These are phyloP conservation scores for Catagonus wagneri DNA, from an alignment of 2,113 vertebrate genomes.

Conservation along the genomic window DNA sequence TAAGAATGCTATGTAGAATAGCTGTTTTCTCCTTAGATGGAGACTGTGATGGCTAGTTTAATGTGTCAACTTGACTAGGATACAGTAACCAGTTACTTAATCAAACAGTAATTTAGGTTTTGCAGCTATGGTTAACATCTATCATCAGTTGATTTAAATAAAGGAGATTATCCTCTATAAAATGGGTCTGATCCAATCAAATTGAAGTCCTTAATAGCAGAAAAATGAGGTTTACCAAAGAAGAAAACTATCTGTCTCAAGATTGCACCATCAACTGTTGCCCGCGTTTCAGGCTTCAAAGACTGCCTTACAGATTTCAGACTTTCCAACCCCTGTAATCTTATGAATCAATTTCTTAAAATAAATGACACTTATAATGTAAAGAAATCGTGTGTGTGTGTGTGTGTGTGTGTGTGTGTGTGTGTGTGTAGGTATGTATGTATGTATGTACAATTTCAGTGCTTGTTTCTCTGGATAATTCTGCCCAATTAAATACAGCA, in stretches of 20 bases:
- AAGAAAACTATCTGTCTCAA: constrained; percentile 2
- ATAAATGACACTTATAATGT: too few species aligned
- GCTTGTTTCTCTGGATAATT: not conserved
- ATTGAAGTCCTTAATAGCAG: not conserved
- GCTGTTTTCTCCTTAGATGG: not conserved
- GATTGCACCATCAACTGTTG: not conserved
- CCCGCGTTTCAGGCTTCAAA: not conserved
- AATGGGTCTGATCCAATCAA: not conserved
- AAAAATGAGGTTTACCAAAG: not conserved
- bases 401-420: too few species aligned
- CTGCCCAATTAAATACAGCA: not conserved
- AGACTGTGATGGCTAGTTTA: not conserved
- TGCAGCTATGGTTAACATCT: not conserved
- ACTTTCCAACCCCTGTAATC: not conserved
- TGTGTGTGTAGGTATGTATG: not conserved
- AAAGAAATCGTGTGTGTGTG: too few species aligned
- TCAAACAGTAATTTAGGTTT: not conserved
- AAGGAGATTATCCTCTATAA: not conserved
- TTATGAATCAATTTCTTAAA: not conserved
- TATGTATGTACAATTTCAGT: not conserved
- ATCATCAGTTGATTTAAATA: not conserved
- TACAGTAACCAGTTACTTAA: not conserved
- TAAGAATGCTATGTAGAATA: not conserved
- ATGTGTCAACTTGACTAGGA: not conserved
- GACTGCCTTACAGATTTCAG: not conserved